Percentiles rank a stretch among this genome's conserved stretches.
Conservation (phyloP, 2,888 invertebrate species). For the Mylabris sibirica region DNA sequence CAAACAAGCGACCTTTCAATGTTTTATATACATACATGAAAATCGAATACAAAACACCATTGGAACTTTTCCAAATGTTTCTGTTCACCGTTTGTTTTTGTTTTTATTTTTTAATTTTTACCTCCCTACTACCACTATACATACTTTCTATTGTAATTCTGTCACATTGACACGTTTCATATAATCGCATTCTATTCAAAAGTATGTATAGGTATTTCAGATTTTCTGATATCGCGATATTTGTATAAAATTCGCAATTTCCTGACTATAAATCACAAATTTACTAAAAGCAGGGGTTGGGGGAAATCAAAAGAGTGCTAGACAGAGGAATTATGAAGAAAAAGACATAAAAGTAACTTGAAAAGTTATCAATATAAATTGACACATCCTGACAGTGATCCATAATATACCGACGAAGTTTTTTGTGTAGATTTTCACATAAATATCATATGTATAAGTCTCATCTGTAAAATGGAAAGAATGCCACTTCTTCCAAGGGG, state of each 20-base stretch:
- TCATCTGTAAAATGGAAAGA: not conserved
- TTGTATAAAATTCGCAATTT: slow-evolving; percentile 4
- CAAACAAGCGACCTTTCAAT: not conserved
- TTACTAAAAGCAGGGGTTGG: not conserved
- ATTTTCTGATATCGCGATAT: not conserved
- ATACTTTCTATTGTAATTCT: not conserved
- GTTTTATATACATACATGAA: not conserved
- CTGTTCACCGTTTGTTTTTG: not conserved
- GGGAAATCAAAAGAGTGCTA: not conserved
- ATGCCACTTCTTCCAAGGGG: not conserved
- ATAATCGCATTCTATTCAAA: not conserved
- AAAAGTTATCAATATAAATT: slow-evolving; percentile 3
- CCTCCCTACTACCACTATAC: not conserved
- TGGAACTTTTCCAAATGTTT: not conserved
- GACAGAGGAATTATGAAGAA: not conserved
- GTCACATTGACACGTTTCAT: not conserved
- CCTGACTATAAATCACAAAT: slow-evolving; percentile 5
- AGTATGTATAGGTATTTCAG: not conserved
- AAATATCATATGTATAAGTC: not conserved
- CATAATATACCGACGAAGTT: not conserved
- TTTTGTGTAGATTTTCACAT: not conserved
- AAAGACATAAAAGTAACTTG: slow-evolving; percentile 2
- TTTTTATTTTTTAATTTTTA: not conserved
- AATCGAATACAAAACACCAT: not conserved
- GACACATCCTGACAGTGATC: not conserved